Base-by-base conservation (phyloP, 2,797 vertebrate genomes). In the Enteromius treurensis region DNA sequence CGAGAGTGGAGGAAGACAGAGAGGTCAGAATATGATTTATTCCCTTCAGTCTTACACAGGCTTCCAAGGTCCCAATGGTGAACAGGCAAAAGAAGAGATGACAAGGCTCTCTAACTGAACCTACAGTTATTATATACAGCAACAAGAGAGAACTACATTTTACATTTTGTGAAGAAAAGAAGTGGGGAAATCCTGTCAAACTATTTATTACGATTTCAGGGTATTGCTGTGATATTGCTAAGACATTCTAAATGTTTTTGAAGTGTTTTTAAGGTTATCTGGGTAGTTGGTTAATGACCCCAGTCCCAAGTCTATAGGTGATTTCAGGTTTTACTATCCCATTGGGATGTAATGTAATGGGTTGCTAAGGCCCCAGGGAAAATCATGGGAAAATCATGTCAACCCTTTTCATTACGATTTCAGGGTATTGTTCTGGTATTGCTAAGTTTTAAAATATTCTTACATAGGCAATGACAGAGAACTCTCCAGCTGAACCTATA, bases 11-110 rank as follows among this genome's bases (percentile, higher is more conserved):
- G 42, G 10, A 69, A 74, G 42, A 70, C 40, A 51, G 37, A 80
- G 58, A 80, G 53, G 81, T 78, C 82, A 83, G 40, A 51, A 70
- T 71, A 62, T 83, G 49, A 78, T 62, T 83, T 29, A 77, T 78
- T 76, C 23, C 47, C 60, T n/a, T 82, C 5, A 49, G 37, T 70
- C 4, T 83, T 37, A 37, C 3, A 23, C 15, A 3, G 65, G 65
- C 40, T 70, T 40, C 42, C 65, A 78, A 78, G 82, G 75, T 42
- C 65, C 53, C 67, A 70, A 26, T 60, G 60, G 68, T 64, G 53
- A 47, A 58, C 32, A 74, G 19, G 67, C 11, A 65, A 32, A 65
- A 21, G 37, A 17, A 26, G 45, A 17, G 21, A 75, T 68, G 26
- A 53, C 15, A 51, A 21, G n/a, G 51, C 23, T 71, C 17, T 77